A percentile compares a stretch with the other conserved stretches of the same genome.
Evolutionary conservation across 2,797 vertebrate species (phyloP).

Genomic region (Microctenopoma lineatum): DNA sequence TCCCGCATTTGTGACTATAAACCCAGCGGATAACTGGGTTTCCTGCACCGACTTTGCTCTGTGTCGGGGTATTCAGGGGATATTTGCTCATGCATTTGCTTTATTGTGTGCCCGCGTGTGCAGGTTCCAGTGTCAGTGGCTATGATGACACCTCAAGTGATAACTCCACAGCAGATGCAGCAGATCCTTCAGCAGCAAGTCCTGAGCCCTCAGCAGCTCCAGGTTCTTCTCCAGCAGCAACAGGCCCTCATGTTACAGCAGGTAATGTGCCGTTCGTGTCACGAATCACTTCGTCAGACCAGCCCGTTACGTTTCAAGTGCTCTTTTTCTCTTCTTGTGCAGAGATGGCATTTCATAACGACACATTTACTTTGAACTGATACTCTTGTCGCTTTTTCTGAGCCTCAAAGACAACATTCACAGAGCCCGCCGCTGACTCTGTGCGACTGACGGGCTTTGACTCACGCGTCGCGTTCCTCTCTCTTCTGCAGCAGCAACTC

Average conservation of each 20-base stretch:
- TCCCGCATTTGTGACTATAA: background rate
- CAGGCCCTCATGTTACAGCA: slow-evolving; percentile 99
- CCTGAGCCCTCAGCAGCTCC: slow-evolving; percentile 99
- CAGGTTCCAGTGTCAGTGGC: slow-evolving; percentile 99
- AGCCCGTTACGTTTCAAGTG: slow-evolving; percentile 5
- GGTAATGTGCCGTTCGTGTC: slow-evolving; percentile 79
- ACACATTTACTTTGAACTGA: slow-evolving; percentile 45
- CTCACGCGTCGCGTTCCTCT: slow-evolving; percentile 44
- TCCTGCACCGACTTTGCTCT: background rate
- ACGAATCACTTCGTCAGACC: background rate
- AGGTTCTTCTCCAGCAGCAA: slow-evolving; percentile 98
- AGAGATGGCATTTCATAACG: slow-evolving; percentile 27
- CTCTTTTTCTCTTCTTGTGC: slow-evolving; percentile 23
- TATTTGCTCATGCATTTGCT: slow-evolving; percentile 24
- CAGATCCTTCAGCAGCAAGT: slow-evolving; percentile 99
- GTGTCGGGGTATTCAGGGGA: too few relatives aligned
- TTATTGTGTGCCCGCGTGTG: slow-evolving; percentile 24
- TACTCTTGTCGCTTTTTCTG: background rate
- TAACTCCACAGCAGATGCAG: slow-evolving; percentile 99
- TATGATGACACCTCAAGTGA: slow-evolving; percentile 99
- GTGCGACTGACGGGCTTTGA: slow-evolving; percentile 38
- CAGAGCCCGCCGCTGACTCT: slow-evolving; percentile 21
- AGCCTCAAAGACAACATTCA: slow-evolving; percentile 41
- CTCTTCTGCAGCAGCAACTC: slow-evolving; percentile 96
- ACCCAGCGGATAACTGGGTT: background rate